These are phyloP conservation scores for Smutsia gigantea DNA, from an alignment of 2,797 vertebrate species.

Conservation along the genomic window DNA sequence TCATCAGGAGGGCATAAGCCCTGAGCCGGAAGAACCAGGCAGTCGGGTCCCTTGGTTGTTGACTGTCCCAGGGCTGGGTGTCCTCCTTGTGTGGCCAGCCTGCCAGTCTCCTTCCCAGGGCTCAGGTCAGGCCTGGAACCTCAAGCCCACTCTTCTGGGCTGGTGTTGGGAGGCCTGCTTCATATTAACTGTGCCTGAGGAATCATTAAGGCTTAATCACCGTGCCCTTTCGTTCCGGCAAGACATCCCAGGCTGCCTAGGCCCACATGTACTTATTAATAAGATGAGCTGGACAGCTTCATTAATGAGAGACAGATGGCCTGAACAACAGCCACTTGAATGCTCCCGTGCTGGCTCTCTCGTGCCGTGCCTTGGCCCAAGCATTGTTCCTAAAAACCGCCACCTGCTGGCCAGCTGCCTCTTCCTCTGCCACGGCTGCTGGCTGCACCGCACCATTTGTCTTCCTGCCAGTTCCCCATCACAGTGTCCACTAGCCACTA, in stretches of 20 bases:
- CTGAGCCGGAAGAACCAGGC: neutral
- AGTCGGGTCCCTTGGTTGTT: neutral
- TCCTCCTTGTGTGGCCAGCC: neutral
- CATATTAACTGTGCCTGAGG: slow-evolving; percentile 70
- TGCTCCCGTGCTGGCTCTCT: fast-evolving
- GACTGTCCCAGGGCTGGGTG: neutral
- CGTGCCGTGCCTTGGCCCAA: neutral
- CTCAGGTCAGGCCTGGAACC: neutral
- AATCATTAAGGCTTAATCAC: slow-evolving; percentile 75
- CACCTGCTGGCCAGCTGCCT: neutral
- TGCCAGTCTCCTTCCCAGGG: neutral
- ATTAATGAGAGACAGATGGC: slow-evolving; percentile 80
- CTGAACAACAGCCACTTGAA: neutral
- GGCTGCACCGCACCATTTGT: fast-evolving
- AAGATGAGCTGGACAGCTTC: slow-evolving; percentile 75
- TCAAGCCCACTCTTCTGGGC: slow-evolving; percentile 47
- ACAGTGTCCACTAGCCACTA: neutral
- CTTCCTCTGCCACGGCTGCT: neutral
- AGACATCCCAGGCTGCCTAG: slow-evolving; percentile 76
- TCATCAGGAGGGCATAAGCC: neutral
- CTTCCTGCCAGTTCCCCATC: neutral
- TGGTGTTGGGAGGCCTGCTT: slow-evolving; percentile 73
- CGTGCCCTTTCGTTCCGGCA: slow-evolving; percentile 80
- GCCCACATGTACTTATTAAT: slow-evolving; percentile 76
- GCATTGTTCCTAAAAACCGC: neutral